Percentiles rank a stretch among this genome's conserved stretches.
Conservation (phyloP, 2,797 vertebrate genomes). For the Galago senegalensis region DNA sequence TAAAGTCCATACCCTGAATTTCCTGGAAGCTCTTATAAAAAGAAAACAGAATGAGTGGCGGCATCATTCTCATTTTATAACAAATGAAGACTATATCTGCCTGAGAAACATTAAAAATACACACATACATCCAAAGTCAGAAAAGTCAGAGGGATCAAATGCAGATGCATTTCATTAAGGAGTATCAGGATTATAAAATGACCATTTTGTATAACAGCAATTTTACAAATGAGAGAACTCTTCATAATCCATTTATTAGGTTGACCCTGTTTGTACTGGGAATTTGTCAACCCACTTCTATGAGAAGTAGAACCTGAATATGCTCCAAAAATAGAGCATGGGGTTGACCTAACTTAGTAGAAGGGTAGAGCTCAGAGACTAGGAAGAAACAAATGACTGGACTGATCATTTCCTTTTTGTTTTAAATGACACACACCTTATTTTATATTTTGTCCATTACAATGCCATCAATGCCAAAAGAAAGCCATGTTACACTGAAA, state of each 20-base stretch:
- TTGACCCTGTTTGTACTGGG: background rate
- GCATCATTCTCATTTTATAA: background rate
- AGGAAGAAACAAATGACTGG: background rate
- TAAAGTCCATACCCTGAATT: background rate
- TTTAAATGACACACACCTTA: background rate
- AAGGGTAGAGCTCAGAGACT: background rate
- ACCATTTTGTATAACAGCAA: background rate
- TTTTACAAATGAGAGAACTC: background rate
- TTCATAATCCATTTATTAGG: slow-evolving; percentile 35
- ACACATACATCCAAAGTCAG: background rate
- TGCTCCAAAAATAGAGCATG: background rate
- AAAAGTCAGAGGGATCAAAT: background rate
- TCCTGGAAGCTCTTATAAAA: background rate
- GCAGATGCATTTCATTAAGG: background rate
- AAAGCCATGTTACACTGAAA: background rate
- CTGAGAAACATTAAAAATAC: background rate
- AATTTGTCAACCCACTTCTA: background rate
- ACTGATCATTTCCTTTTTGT: background rate
- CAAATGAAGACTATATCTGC: background rate
- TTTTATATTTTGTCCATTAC: background rate
- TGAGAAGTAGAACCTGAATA: background rate
- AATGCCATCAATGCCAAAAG: background rate
- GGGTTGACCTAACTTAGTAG: background rate
- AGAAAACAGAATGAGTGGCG: background rate
- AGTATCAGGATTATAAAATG: background rate